Evolutionary conservation across 2,113 vertebrate genomes (phyloP), one percentile per base, ranked within the genome.

Genomic region (Suncus etruscus): DNA sequence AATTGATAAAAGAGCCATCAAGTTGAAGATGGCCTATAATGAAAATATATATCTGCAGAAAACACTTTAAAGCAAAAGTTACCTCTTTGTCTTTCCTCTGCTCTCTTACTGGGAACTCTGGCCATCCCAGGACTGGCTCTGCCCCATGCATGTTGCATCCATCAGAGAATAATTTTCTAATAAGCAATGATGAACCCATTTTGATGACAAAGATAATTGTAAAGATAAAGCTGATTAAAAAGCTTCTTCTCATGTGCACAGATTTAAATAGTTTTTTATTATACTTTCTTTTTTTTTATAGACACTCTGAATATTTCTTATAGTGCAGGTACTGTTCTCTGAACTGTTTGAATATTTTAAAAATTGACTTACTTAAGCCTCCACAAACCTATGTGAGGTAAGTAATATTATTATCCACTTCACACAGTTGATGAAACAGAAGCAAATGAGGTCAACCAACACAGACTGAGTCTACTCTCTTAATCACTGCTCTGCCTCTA

Each of bases 201-300:
- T 65, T 87, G 32, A 76, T 83, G 29, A 54, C 2, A 31, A 80
- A 87, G 48, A 29, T 80, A 90, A 75, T 83, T 83, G 65, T 14
- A 61, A 84, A 90, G 51, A 32, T 27, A 54, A 72, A 61, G 68
- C 11, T 29, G 70, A 12, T 50, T 24, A 9, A 10, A 73, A 48
- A 75, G 50, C 31, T 84, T 66, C 11, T 15, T 93, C 0, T 3
- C 10, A 22, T 12, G 8, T 63, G 68, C 32, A 31, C 24, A 70
- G 50, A 11, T 86, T 86, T 73, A 77, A n/a, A 29, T 29, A 32
- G 6, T 65, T 16, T 82, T 10, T 74, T 47, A 70, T 61, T 22
- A 72, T 66, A 70, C n/a, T 65, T 22, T 91, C 48, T 51, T 51
- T 47, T 61, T 7, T 47, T 45, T 79, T 61, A 58, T 11, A 20